Base-by-base conservation (phyloP, 2,888 invertebrate genomes). In the Drosophila fulvimacula region DNA sequence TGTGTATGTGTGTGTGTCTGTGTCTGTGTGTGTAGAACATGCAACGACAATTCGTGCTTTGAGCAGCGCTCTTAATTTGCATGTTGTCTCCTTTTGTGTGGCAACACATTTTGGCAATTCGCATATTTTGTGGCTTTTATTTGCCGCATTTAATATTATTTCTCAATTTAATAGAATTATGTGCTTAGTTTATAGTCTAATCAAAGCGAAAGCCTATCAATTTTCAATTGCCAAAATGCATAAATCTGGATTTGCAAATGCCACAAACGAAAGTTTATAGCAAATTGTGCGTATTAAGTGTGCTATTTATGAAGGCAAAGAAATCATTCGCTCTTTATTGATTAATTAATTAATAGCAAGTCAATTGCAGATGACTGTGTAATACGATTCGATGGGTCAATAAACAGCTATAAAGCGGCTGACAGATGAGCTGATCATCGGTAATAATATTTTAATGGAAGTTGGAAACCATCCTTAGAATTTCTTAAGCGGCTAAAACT, bases 111-210 rank as follows among this genome's bases (percentile, higher is more conserved):
- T 51, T 17, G 36, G 17, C 24, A 42, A 46, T 59, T 38, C 32
- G 52, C 46, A 53, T 69, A 70, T 44, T 68, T 52, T 77, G 59
- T 56, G 55, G 39, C 38, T 65, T 56, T 69, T 65, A 58, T 74
- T 62, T 60, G 32, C 30, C 21, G 53, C 63, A 58, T 53, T 78
- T 63, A 66, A 79, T 60, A 61, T 66, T 46, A 69, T 75, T 65
- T 69, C 42, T 13, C 55, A 5, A 52, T 56, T 46, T 27, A 64
- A 61, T 38, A 36, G 48, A 63, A 56, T 65, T 34, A 57, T 57
- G 62, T 52, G 48, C 36, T 59, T 32, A 10, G 21, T 61, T 70
- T 27, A 69, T 52, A 34, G 61, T 41, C 32, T 21, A 41, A 1
- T 24, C 48, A 65, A 10, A 10, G 19, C 38, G 5, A 7, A 19